These are phyloP conservation scores for Rhimphoctona megacephalus DNA, from an alignment of 2,888 invertebrate genomes.

Conservation along the genomic window DNA sequence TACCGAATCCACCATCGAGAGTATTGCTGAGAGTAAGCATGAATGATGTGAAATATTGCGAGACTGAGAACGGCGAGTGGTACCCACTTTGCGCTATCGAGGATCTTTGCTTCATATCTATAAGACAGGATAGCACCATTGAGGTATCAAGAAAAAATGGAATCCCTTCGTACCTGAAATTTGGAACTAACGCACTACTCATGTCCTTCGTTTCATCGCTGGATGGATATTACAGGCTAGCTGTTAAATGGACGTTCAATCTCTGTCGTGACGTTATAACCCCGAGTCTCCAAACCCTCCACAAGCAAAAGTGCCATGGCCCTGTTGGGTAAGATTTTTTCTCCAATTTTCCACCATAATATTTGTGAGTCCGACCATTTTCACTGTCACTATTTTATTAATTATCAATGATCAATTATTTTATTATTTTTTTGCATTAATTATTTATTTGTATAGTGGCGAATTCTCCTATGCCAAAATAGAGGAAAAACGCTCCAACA, in stretches of 20 bases:
- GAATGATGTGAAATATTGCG: conserved; percentile 78
- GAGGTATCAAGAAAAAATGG: conserved; percentile 92
- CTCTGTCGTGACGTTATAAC: conserved; percentile 93
- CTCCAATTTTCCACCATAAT: conserved; percentile 11
- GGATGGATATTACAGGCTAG: conserved; percentile 94
- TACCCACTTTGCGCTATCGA: conserved; percentile 90
- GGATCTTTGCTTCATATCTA: conserved; percentile 93
- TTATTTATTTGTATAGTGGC: conserved; percentile 86
- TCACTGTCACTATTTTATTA: neutral
- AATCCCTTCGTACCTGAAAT: conserved; percentile 91
- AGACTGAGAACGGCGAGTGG: conserved; percentile 75
- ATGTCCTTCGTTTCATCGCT: conserved; percentile 93
- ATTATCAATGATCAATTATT: neutral
- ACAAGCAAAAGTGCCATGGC: conserved; percentile 93
- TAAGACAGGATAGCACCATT: conserved; percentile 90
- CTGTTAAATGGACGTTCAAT: conserved; percentile 96
- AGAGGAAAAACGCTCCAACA: conserved; percentile 91
- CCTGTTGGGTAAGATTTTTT: conserved; percentile 91
- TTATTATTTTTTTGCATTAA: conserved; percentile 59
- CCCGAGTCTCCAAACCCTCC: conserved; percentile 91
- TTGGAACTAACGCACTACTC: conserved; percentile 88
- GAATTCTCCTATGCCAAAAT: conserved; percentile 94
- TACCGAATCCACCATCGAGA: conserved; percentile 91
- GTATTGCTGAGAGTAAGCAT: conserved; percentile 85
- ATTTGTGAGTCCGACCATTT: neutral